These are phyloP conservation scores for Chrysolina haemoptera DNA, from an alignment of 2,888 invertebrate species.

Conservation along the genomic window DNA sequence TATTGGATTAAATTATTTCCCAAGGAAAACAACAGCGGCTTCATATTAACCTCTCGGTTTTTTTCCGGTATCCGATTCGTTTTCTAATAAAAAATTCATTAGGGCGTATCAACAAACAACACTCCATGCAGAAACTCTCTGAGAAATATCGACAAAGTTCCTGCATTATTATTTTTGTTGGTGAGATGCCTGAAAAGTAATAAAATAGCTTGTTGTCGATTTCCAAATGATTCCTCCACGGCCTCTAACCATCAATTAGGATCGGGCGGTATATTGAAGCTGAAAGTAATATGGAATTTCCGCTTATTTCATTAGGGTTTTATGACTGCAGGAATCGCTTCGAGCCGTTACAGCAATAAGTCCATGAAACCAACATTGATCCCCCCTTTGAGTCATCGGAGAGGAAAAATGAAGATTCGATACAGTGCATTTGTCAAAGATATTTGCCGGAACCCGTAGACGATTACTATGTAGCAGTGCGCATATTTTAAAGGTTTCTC, in stretches of 20 bases:
- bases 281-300: slow-evolving; percentile 48
- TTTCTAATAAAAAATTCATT: too few relatives aligned
- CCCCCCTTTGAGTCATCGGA: slow-evolving; percentile 45
- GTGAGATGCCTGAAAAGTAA: not conserved
- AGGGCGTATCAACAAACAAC: too few relatives aligned
- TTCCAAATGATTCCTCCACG: not conserved
- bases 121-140: not conserved
- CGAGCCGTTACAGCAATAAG: slow-evolving; percentile 44
- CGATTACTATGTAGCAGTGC: slow-evolving; percentile 15
- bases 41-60: too few relatives aligned
- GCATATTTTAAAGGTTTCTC: slow-evolving; percentile 16
- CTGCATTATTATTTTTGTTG: not conserved
- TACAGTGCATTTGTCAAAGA: slow-evolving; percentile 47
- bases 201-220: slow-evolving; percentile 11
- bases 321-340: slow-evolving; percentile 46
- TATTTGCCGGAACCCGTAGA: slow-evolving; percentile 22
- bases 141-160: not conserved
- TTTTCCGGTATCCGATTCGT: too few relatives aligned
- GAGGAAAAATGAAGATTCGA: slow-evolving; percentile 46
- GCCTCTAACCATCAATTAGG: slow-evolving; percentile 33
- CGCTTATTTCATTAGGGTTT: slow-evolving; percentile 52
- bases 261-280: slow-evolving; percentile 43
- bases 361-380: slow-evolving; percentile 47
- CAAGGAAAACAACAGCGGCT: too few relatives aligned
- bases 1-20: too few relatives aligned